These are phyloP conservation scores for Lucilia sericata DNA, from an alignment of 1,140 invertebrate genomes.

Conservation along the genomic window DNA sequence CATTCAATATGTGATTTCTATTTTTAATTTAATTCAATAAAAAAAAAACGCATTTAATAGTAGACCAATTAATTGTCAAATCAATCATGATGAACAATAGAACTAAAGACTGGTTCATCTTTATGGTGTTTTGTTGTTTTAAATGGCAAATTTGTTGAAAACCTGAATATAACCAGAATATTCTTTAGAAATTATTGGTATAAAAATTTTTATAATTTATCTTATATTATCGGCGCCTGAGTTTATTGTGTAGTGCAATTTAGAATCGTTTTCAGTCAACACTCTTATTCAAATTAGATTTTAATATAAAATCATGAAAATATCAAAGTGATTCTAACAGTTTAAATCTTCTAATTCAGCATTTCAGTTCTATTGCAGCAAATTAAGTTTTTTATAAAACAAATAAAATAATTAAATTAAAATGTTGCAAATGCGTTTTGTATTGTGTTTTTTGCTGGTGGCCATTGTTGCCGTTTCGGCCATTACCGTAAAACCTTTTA, in stretches of 20 bases:
- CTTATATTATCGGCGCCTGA: neutral
- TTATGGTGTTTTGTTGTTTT: too few relatives aligned
- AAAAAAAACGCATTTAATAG: neutral
- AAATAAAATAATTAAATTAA: neutral
- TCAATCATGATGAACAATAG: too few relatives aligned
- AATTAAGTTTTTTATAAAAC: neutral
- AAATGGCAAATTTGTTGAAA: neutral
- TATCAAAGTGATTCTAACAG: neutral
- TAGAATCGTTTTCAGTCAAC: neutral
- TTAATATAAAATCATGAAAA: neutral
- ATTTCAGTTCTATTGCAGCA: neutral
- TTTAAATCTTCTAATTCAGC: neutral
- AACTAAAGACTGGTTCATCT: too few relatives aligned
- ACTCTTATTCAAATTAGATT: neutral
- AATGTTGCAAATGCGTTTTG: neutral
- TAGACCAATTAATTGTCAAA: too few relatives aligned
- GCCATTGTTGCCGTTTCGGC: neutral
- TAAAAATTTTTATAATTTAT: neutral
- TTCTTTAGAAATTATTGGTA: neutral
- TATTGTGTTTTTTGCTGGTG: neutral
- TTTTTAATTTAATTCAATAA: neutral
- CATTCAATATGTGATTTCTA: neutral
- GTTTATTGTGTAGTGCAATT: neutral
- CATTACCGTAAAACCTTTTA: neutral
- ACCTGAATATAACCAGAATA: neutral